phyloP scores from a whole-genome alignment of 2,888 invertebrate genomes.

The Drosophila parthenogenetica region DNA sequence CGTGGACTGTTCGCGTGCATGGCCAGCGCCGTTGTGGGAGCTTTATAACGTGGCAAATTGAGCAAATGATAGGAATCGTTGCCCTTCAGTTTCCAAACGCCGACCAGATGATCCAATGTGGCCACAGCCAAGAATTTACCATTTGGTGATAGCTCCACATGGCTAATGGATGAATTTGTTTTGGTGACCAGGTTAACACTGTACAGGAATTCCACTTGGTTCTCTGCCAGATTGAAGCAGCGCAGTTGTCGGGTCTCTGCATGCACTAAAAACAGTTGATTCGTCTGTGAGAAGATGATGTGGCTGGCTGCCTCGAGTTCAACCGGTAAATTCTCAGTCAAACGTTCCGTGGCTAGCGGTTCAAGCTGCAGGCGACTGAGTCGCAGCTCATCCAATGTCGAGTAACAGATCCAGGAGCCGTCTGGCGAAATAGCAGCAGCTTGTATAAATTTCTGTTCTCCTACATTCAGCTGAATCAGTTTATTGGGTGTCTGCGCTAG shows the following conservation, averaged over 20 bases:
- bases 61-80: slow-evolving; percentile 86
- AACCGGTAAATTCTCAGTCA: slow-evolving; percentile 82
- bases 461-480: slow-evolving; percentile 89
- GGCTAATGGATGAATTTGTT: slow-evolving; percentile 87
- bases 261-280: slow-evolving; percentile 85
- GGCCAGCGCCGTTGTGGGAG: slow-evolving; percentile 90
- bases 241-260: slow-evolving; percentile 82
- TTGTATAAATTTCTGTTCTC: slow-evolving; percentile 88
- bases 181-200: slow-evolving; percentile 83
- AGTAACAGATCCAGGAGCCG: slow-evolving; percentile 91
- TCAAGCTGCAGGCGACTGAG: slow-evolving; percentile 85
- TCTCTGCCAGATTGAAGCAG: slow-evolving; percentile 83
- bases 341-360: slow-evolving; percentile 68
- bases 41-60: slow-evolving; percentile 89
- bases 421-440: slow-evolving; percentile 90
- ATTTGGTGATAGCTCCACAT: slow-evolving; percentile 86
- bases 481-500: slow-evolving; percentile 87
- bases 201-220: slow-evolving; percentile 79
- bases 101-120: slow-evolving; percentile 88
- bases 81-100: slow-evolving; percentile 87
- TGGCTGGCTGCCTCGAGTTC: slow-evolving; percentile 83
- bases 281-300: slow-evolving; percentile 85
- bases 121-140: slow-evolving; percentile 89
- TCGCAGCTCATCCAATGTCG: slow-evolving; percentile 88
- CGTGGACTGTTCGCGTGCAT: slow-evolving; percentile 87